Evolutionary conservation across 2,797 vertebrate genomes (phyloP).

Genomic region (Sebastes cheni): DNA sequence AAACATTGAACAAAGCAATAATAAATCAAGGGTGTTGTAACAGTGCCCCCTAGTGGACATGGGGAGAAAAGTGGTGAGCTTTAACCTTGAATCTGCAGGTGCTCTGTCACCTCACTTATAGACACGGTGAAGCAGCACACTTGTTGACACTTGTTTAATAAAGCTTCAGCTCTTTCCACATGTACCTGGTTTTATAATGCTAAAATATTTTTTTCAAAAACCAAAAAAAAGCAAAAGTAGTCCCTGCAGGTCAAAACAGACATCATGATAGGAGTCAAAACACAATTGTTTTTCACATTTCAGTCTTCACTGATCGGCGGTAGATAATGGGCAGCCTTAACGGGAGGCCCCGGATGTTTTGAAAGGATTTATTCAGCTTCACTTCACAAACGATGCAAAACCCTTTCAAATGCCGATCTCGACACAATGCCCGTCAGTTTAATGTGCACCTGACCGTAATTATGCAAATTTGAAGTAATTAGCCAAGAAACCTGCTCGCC

Average conservation of each 20-base stretch:
- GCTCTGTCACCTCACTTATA: background rate
- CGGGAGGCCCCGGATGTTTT: slow-evolving; percentile 8
- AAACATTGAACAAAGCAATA: background rate
- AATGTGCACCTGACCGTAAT: slow-evolving; percentile 60
- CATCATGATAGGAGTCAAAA: background rate
- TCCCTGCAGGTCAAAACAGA: slow-evolving; percentile 23
- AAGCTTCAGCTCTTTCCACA: background rate
- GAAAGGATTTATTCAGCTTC: slow-evolving; percentile 23
- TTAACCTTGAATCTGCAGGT: background rate
- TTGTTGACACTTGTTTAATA: background rate
- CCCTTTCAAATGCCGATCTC: slow-evolving; percentile 39
- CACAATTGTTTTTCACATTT: slow-evolving; percentile 3
- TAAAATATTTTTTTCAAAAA: background rate
- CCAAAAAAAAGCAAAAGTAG: background rate
- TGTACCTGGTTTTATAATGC: background rate
- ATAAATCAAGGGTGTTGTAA: slow-evolving; percentile 55
- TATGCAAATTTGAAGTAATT: slow-evolving; percentile 63
- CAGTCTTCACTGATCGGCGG: background rate
- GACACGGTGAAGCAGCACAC: background rate
- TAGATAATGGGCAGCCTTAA: background rate
- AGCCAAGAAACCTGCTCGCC: slow-evolving; percentile 39
- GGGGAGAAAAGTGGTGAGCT: background rate
- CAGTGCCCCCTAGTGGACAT: slow-evolving; percentile 77
- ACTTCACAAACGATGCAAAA: slow-evolving; percentile 30
- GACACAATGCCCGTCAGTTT: slow-evolving; percentile 39